Percentiles rank a stretch among this genome's conserved stretches.
Conservation (phyloP, 2,888 invertebrate genomes). For the Pardosa pseudoannulata region DNA sequence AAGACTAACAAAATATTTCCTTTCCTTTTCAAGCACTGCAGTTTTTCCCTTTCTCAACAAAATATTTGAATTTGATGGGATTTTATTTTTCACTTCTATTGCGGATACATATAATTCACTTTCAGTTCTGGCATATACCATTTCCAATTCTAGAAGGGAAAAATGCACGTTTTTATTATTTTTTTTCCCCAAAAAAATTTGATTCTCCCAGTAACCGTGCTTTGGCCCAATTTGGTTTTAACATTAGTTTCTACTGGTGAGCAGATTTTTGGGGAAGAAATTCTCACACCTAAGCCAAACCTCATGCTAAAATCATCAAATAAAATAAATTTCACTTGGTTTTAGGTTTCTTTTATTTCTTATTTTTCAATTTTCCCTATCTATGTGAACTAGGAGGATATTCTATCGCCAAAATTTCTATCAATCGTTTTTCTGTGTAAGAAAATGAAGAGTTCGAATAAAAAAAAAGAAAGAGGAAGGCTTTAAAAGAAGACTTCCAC, state of each 20-base stretch:
- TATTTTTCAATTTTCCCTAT: conserved; percentile 17
- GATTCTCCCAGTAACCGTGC: no score
- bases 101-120: no score
- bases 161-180: no score
- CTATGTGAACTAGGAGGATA: not conserved
- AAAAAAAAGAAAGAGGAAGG: no score
- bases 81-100: no score
- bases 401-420: not conserved
- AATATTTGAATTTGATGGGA: no score
- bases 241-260: not conserved
- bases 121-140: no score
- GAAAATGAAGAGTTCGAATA: conserved; percentile 18
- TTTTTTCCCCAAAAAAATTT: no score
- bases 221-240: not conserved
- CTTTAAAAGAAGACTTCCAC: conserved; percentile 41
- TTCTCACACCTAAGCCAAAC: not conserved
- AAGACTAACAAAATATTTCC: no score
- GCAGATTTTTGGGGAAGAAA: not conserved
- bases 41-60: no score
- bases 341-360: conserved; percentile 15
- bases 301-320: conserved; percentile 8
- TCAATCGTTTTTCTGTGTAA: conserved; percentile 19
- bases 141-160: no score
- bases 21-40: no score
- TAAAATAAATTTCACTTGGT: not conserved